Base-by-base conservation (phyloP, 2,797 vertebrate species). In the Amblyopsis hoosieri region DNA sequence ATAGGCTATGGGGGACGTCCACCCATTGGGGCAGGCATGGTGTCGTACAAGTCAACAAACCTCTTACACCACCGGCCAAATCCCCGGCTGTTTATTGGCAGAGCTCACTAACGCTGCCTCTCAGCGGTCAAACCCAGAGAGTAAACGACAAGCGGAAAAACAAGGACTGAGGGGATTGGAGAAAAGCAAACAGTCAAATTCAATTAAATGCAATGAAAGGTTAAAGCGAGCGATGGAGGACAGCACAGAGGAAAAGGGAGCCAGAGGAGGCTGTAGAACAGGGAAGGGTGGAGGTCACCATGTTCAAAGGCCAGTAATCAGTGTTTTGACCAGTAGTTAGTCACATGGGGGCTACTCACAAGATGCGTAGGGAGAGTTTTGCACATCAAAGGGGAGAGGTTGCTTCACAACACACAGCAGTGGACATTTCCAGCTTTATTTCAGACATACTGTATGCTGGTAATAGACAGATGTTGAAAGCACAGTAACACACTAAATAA, bases 161-260 rank as follows among this genome's bases (percentile, higher is more conserved):
- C 42, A 11, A 13, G 45, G 55, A 23, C 45, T 63, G 48, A n/a
- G 4, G 46, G 29, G 50, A 57, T 53, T 45, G 31, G 45, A 45
- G 17, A 31, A 31, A 72, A 31, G 62, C 66, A 74, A 80, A 81
- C 66, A 83, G 72, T 72, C 56, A 60, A 76, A 85, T 87, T 90
- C 69, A 86, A 86, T 90, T 83, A 82, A 60, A 66, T 45, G 53
- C 75, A 81, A 87, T 82, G 67, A 86, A 88, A 89, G 82, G 86
- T 85, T 83, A 82, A 64, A 57, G 65, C 29, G 11, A 50, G 62
- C 62, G 75, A 62, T 64, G 5, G 33, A 37, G 33, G 6, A 37
- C 33, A 37, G 33, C 5, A 50, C 48, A 45, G 48, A 42, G 48
- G 29, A 51, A 53, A 15, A 6, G 54, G 45, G 29, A 45, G 4